Evolutionary conservation across 2,888 invertebrate species (phyloP).

Genomic region (Watsonalla binaria): DNA sequence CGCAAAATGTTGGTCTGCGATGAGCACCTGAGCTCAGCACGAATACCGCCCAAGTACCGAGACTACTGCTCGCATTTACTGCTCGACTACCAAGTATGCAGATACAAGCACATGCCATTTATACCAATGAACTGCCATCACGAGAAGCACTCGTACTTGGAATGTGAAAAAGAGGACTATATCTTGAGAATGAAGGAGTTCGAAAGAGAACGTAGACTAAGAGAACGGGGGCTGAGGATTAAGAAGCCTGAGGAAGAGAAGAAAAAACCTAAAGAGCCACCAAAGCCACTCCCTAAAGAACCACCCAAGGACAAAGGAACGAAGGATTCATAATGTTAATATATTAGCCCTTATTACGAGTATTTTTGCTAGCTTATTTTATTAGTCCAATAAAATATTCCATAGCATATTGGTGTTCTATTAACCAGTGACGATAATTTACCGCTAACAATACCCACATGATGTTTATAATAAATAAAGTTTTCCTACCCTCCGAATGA

Average conservation of each 20-base stretch:
- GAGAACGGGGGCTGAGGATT: conserved; percentile 47
- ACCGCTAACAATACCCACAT: too few relatives aligned
- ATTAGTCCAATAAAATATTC: too few relatives aligned
- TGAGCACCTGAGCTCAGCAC: conserved; percentile 86
- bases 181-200: conserved; percentile 69
- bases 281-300: not conserved
- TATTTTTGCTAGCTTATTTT: not conserved
- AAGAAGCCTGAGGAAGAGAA: conserved; percentile 11
- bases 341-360: not conserved
- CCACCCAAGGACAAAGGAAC: not conserved
- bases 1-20: conserved; percentile 84
- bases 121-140: conserved; percentile 81
- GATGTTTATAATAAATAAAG: too few relatives aligned
- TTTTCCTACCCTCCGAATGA: too few relatives aligned
- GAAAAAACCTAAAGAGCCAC: not conserved
- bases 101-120: conserved; percentile 83
- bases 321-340: not conserved
- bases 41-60: conserved; percentile 81
- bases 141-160: conserved; percentile 84
- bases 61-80: conserved; percentile 91
- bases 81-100: conserved; percentile 83
- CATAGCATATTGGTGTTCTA: too few relatives aligned
- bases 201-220: conserved; percentile 56
- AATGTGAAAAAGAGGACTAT: conserved; percentile 90
- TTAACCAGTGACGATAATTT: too few relatives aligned